Evolutionary conservation across 2,888 invertebrate genomes (phyloP), one percentile per base, ranked within the genome.

Genomic region (Erannis defoliaria): DNA sequence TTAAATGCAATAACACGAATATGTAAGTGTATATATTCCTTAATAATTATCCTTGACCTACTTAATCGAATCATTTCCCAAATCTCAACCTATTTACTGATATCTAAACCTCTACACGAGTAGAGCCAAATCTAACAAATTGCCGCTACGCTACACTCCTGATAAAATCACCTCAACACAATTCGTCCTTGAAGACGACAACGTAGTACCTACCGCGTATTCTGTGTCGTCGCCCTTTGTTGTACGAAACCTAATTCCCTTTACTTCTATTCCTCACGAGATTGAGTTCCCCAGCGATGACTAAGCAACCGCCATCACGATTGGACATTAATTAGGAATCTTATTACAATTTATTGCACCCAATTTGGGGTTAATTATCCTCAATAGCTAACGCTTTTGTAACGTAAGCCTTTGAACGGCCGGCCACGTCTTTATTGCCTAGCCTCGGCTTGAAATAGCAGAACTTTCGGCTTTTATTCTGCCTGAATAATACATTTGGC

Each of bases 321-420:
- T 72, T 48, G 61, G 56, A 70, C 68, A 72, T 71, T 75, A 73
- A 77, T 76, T 72, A 72, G 66, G 62, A 57, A 56, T 77, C 72
- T 68, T 66, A 72, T 80, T 78, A 74, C 76, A 75, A 80, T 79
- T 80, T 80, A 81, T 76, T 71, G 71, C 71, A 68, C 57, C 66
- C 74, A 75, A 78, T 79, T 79, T 76, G 71, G 74, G 74, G 75
- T 78, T 77, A 76, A 80, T 81, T 79, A 78, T 73, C 75, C 73
- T 71, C 62, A 64, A 74, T 71, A 61, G 68, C 72, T 72, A 70
- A 70, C 70, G 64, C 66, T 66, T 65, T 65, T 57, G 71, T 71
- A 71, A 74, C 64, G 54, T 60, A 69, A 72, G 70, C 67, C 56
- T 62, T 62, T 62, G 59, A 53, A 55, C 64, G 67, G 42, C 69